Conservation (phyloP, 2,797 vertebrate genomes). For the Urophycis tenuis region DNA sequence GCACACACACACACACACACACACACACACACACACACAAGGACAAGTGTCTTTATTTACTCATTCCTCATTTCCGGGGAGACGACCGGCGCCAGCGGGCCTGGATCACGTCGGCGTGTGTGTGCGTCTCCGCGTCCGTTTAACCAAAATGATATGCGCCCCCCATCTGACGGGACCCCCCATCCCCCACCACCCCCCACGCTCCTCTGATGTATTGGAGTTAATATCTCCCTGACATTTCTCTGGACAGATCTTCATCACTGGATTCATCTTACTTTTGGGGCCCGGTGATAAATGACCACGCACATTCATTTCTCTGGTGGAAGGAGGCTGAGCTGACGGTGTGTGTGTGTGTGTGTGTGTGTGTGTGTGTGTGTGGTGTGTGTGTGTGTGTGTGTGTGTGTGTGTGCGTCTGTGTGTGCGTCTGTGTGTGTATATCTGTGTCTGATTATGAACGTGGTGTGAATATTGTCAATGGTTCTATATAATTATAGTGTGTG, state of each 20-base stretch:
- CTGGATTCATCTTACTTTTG: constrained; percentile 69
- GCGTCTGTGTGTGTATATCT: no score
- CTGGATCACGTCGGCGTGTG: constrained; percentile 27
- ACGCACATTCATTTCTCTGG: constrained; percentile 65
- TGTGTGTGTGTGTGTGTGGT: constrained; percentile 1
- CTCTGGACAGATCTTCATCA: constrained; percentile 74
- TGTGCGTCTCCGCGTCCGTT: no score
- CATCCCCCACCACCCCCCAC: no score
- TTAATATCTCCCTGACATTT: constrained; percentile 76
- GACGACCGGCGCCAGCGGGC: constrained; percentile 48
- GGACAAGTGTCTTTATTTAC: constrained; percentile 62
- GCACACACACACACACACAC: neutral
- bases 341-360: constrained; percentile 25
- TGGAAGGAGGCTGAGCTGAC: constrained; percentile 24
- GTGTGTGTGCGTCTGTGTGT: no score
- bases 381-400: no score
- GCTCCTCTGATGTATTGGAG: constrained; percentile 76
- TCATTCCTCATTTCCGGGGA: constrained; percentile 48
- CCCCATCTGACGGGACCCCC: no score
- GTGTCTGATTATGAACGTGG: neutral
- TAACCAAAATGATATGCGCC: constrained; percentile 44
- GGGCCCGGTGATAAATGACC: constrained; percentile 67
- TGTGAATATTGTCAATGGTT: neutral
- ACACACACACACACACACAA: no score
- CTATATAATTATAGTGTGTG: neutral